A percentile compares a stretch with the other conserved stretches of the same genome.
Evolutionary conservation across 2,113 vertebrate genomes (phyloP).

Genomic region (Antechinus stuartii): DNA sequence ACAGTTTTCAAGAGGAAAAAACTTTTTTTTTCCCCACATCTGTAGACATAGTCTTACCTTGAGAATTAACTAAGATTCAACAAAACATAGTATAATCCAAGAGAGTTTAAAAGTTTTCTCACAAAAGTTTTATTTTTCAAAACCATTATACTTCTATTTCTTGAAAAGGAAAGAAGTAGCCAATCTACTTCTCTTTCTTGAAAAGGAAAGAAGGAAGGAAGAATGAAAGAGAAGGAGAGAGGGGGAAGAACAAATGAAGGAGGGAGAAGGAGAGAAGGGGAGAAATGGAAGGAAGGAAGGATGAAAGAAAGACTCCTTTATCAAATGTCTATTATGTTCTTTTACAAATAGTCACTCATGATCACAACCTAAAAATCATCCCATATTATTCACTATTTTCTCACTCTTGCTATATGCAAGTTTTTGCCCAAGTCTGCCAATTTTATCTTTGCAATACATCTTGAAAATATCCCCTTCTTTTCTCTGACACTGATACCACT

Average conservation of each 20-base stretch:
- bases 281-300: not conserved
- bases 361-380: not conserved
- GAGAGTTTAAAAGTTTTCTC: slow-evolving; percentile 6
- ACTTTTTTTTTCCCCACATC: slow-evolving; percentile 42
- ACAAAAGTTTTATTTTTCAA: not conserved
- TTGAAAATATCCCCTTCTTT: not conserved
- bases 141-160: not conserved
- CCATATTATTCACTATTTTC: not conserved
- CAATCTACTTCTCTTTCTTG: not conserved
- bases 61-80: slow-evolving; percentile 31
- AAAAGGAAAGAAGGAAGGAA: not conserved
- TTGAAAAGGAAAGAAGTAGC: not conserved
- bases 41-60: slow-evolving; percentile 6
- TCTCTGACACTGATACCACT: not conserved
- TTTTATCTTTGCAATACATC: not conserved
- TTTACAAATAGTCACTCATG: not conserved
- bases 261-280: too few relatives aligned
- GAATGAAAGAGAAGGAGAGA: not conserved
- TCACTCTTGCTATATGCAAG: not conserved
- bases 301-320: not conserved
- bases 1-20: slow-evolving; percentile 3
- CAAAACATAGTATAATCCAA: not conserved
- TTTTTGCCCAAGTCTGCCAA: not conserved
- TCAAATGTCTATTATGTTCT: too few relatives aligned
- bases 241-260: not conserved